phyloP scores from a whole-genome alignment of 1,140 invertebrate genomes.

The Drosophila grimshawi region DNA sequence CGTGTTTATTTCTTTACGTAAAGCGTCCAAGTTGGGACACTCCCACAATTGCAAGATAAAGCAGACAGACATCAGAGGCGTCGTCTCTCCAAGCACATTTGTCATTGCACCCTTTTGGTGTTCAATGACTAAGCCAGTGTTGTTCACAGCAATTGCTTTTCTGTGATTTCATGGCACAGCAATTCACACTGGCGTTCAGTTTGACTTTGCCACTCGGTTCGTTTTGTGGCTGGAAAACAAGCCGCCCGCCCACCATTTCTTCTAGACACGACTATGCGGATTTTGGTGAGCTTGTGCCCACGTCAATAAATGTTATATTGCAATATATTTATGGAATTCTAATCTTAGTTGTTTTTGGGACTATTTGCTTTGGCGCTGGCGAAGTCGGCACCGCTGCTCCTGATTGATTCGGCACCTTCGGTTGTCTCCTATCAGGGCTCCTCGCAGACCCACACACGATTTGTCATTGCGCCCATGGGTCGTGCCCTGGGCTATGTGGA shows the following conservation, averaged over 20 bases:
- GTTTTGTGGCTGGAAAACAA: conserved; percentile 35
- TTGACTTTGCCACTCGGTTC: conserved; percentile 77
- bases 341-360: conserved; percentile 15
- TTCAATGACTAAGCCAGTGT: conserved; percentile 42
- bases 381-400: conserved; percentile 44
- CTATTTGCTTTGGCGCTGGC: conserved; percentile 22
- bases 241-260: conserved; percentile 17
- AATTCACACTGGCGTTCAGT: conserved; percentile 78
- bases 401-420: conserved; percentile 76
- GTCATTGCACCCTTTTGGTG: conserved; percentile 13
- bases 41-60: conserved; percentile 81
- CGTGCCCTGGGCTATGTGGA: conserved; percentile 75
- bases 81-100: conserved; percentile 6
- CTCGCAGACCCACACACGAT: conserved; percentile 71
- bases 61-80: conserved; percentile 41
- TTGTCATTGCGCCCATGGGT: conserved; percentile 78
- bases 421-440: conserved; percentile 81
- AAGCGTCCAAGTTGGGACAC: conserved; percentile 80
- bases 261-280: conserved; percentile 50
- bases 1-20: conserved; percentile 78
- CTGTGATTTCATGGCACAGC: conserved; percentile 80
- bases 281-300: conserved; percentile 60
- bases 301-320: background rate
- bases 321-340: background rate
- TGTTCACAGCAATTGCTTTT: conserved; percentile 54